Evolutionary conservation across 2,113 vertebrate genomes (phyloP).

Genomic region (Phylloscopus trochiloides): DNA sequence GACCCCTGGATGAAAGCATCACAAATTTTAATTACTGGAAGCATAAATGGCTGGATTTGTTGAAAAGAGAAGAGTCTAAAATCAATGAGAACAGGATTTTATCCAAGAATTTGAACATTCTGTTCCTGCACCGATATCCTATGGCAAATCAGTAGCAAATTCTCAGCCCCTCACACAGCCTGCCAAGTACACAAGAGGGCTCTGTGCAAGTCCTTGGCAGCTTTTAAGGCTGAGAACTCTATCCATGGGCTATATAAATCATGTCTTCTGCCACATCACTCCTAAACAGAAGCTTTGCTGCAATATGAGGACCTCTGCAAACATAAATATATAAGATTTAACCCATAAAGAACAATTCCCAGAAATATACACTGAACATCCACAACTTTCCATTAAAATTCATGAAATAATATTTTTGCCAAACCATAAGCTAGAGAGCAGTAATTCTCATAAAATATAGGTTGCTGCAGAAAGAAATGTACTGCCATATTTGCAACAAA

Average conservation of each 20-base stretch:
- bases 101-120: background rate
- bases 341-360: background rate
- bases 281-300: background rate
- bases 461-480: background rate
- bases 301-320: background rate
- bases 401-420: constrained; percentile 17
- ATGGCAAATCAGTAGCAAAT: background rate
- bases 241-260: background rate
- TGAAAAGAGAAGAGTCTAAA: background rate
- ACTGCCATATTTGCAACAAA: background rate
- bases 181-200: background rate
- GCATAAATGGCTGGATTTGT: background rate
- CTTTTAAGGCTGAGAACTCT: background rate
- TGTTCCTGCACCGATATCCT: background rate
- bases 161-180: background rate
- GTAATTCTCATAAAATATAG: background rate
- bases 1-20: background rate
- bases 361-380: background rate
- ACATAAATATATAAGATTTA: background rate
- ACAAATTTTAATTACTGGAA: background rate
- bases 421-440: background rate
- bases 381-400: background rate
- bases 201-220: background rate
- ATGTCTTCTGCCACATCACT: background rate
- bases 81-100: background rate